Base-by-base conservation (phyloP, 1,140 invertebrate genomes). In the Bathynomus jamesi region DNA sequence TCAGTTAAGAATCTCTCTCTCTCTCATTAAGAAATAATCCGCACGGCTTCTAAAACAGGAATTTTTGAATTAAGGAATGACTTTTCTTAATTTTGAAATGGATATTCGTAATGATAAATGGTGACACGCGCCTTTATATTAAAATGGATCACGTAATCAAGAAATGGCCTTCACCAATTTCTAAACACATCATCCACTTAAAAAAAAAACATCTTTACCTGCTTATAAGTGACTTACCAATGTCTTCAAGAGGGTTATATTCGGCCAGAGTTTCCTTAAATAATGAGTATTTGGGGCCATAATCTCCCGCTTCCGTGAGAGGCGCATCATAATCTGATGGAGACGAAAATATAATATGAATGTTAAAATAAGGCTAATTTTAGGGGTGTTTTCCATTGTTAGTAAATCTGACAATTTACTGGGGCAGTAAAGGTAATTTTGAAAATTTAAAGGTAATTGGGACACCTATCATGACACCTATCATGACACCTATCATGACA, bases 221-320 rank as follows among this genome's bases (percentile, higher is more conserved):
- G n/a, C n/a, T n/a, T n/a, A 24, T 25, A 24, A 63, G 3, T 28
- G 4, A 64, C 28, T 40, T 24, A 70, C 61, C 61, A 10, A 71
- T 21, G 24, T 25, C 31, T 13, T 11, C 4, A 21, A 65, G 69
- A 0, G 63, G 31, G 29, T 65, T 65, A 28, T 46, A 46, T 17
- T 21, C 28, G 1, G 31, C 25, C 28, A 25, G 13, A 24, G 62
- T 32, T 13, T 65, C 30, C 25, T 30, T 29, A 13, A 46, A 40
- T 25, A 32, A 27, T 17, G 13, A 10, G 30, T 71, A 71, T 24
- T 65, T 71, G 28, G 60, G 30, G 4, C 31, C 65, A 53, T 65
- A 71, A 61, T 69, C 67, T 5, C 67, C 67, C 10, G 67, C 67
- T 31, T 69, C 67, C 4, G 67, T 61, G 3, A 69, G 53, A 13